Percentiles rank a stretch among this genome's conserved stretches.
phyloP scores from a whole-genome alignment of 1,140 invertebrate species.

The Pemphigus obesinymphae region DNA sequence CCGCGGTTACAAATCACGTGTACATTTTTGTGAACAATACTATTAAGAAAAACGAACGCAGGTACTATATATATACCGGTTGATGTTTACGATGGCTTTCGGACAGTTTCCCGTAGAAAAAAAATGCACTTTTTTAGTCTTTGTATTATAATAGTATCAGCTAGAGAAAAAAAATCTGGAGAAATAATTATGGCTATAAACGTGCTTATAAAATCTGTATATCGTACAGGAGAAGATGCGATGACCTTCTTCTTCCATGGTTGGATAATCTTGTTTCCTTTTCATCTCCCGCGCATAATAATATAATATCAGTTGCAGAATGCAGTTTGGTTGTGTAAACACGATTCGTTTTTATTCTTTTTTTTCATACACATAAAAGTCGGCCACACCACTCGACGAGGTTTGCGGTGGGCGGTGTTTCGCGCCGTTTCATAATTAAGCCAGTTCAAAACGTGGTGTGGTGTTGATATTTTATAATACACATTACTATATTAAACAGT shows the following conservation, averaged over 20 bases:
- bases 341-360: constrained; percentile 3
- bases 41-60: no score
- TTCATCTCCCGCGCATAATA: background rate
- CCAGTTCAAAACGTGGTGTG: background rate
- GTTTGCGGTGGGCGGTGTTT: background rate
- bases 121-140: background rate
- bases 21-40: no score
- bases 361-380: background rate
- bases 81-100: background rate
- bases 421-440: constrained; percentile 2
- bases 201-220: background rate
- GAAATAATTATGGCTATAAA: background rate
- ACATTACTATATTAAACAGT: background rate
- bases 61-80: no score
- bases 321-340: constrained; percentile 18
- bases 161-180: background rate
- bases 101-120: background rate
- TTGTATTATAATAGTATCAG: background rate
- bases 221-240: background rate
- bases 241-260: constrained; percentile 16
- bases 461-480: background rate
- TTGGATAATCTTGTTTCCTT: constrained; percentile 29
- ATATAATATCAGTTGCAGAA: background rate
- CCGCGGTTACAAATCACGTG: no score
- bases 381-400: background rate